A percentile compares a stretch with the other conserved stretches of the same genome.
These are phyloP conservation scores for Ceraclea dissimilis DNA, from an alignment of 2,888 invertebrate genomes.

Conservation along the genomic window DNA sequence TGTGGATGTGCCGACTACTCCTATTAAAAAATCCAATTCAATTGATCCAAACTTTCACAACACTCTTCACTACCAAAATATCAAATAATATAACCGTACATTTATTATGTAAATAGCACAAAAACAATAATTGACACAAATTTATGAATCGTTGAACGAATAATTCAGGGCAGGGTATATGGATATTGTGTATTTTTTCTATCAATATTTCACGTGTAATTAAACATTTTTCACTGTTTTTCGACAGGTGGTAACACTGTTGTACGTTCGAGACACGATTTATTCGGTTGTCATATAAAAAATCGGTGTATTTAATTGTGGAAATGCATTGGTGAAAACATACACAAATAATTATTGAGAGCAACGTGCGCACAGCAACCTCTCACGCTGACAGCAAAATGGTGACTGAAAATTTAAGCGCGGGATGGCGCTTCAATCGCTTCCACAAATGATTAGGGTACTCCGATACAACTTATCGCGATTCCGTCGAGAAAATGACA, in stretches of 20 bases:
- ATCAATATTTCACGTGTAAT: neutral
- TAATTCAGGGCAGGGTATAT: slow-evolving; percentile 11
- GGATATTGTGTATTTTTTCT: neutral
- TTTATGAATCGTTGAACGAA: slow-evolving; percentile 18
- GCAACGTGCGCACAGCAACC: slow-evolving; percentile 11
- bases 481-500: no score
- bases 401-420: slow-evolving; percentile 17
- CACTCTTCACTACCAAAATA: neutral
- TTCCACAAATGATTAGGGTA: slow-evolving; percentile 7
- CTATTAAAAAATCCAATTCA: neutral
- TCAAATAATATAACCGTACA: slow-evolving; percentile 1
- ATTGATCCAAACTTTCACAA: neutral
- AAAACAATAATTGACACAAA: slow-evolving; percentile 22
- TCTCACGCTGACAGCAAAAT: slow-evolving; percentile 18
- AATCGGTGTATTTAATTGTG: slow-evolving; percentile 17
- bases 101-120: slow-evolving; percentile 21
- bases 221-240: slow-evolving; percentile 7
- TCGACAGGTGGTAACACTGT: slow-evolving; percentile 5
- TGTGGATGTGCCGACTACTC: neutral
- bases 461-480: no score
- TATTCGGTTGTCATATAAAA: slow-evolving; percentile 18
- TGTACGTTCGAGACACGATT: slow-evolving; percentile 9
- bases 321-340: slow-evolving; percentile 19
- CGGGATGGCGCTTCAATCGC: slow-evolving; percentile 17
- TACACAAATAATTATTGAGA: slow-evolving; percentile 9